Base-by-base conservation (phyloP, 1,140 invertebrate species). In the Hyles euphorbiae region DNA sequence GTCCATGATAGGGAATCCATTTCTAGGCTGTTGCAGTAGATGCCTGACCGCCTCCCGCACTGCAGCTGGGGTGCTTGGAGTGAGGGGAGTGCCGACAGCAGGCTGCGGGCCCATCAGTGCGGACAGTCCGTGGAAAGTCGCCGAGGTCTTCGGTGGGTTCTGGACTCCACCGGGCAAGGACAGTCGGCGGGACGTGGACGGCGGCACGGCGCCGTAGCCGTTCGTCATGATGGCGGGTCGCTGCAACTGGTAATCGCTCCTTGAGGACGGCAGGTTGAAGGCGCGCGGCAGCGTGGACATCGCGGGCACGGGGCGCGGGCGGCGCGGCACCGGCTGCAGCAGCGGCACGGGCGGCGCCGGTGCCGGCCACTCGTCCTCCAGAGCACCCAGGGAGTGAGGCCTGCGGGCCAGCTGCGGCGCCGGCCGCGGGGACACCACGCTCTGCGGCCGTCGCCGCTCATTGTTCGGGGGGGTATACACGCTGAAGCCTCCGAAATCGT, bases 1-100 rank as follows among this genome's bases (percentile, higher is more conserved):
- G 67, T 95, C 93, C 80, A 93, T 90, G 66, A 94, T 92, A 63
- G 93, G 92, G 78, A 94, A 94, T 2, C 93, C 93, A 73, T 95
- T 94, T 11, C 93, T 81, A 1, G 93, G 92, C 74, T 93, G 91
- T 40, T 90, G 83, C 32, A 94, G 79, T 46, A 94, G 81, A 68
- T 94, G 93, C 53, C 93, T 91, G 32, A 94, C 92, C 0, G 93
- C 93, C 58, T 94, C 92, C 49, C 79, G 83, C 60, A 89, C 91
- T 65, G 79, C 92, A 58, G 81, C 92, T 55, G 89, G 93, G 63
- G 83, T 91, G 50, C 90, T 85, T 1, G 85, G 85, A 8, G 90
- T 91, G 1, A 81, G 80, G 0, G 90, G 89, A 3, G 90, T 90
- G 5, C 77, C 78, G 63, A 74, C 51, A 3, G 70, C 46, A 12